phyloP scores from a whole-genome alignment of 1,140 invertebrate species.

The Tetranychus cinnabarinus region DNA sequence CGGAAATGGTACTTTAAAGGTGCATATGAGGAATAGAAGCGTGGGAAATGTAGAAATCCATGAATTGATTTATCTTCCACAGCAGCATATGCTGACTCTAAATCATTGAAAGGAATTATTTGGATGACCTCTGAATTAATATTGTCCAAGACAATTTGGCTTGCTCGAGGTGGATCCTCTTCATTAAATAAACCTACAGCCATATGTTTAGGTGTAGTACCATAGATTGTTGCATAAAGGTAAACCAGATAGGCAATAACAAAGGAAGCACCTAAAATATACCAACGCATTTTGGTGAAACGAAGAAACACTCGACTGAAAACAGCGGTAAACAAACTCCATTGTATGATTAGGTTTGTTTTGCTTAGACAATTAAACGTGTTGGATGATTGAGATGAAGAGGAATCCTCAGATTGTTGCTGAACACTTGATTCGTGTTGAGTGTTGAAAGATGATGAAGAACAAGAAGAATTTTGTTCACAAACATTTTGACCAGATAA shows the following conservation, averaged over 20 bases:
- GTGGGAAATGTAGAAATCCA: slow-evolving; percentile 8
- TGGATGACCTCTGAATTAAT: background rate
- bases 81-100: slow-evolving; percentile 3
- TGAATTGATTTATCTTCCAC: slow-evolving; percentile 8
- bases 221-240: slow-evolving; percentile 18
- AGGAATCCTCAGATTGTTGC: background rate
- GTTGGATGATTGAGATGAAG: too few relatives aligned
- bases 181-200: slow-evolving; percentile 46
- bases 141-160: background rate
- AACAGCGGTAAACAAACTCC: background rate
- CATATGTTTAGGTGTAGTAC: slow-evolving; percentile 56
- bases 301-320: background rate
- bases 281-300: background rate
- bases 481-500: background rate
- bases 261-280: background rate
- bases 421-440: background rate
- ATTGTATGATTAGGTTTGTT: background rate
- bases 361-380: too few relatives aligned
- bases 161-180: slow-evolving; percentile 10
- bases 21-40: background rate
- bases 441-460: background rate
- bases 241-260: background rate
- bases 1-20: background rate
- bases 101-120: background rate
- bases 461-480: background rate